Evolutionary conservation across 1,140 invertebrate genomes (phyloP).

Genomic region (Zaprionus vittiger): DNA sequence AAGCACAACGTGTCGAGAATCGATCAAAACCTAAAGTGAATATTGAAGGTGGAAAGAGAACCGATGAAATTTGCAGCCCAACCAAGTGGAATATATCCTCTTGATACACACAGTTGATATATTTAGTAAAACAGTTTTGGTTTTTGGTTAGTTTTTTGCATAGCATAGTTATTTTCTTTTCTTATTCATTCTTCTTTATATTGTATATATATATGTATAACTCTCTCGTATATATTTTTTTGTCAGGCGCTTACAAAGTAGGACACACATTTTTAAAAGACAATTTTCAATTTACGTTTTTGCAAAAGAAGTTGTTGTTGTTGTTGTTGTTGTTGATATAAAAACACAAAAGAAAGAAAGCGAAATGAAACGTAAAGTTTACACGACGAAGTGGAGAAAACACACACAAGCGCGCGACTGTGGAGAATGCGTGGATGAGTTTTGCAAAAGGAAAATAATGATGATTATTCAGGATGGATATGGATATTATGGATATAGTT

Average conservation of each 20-base stretch:
- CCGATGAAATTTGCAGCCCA: slow-evolving; percentile 29
- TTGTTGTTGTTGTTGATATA: slow-evolving; percentile 2
- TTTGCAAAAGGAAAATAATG: slow-evolving; percentile 1
- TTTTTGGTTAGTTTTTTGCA: slow-evolving; percentile 56
- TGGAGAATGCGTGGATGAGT: slow-evolving; percentile 16
- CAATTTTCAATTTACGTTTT: slow-evolving; percentile 39
- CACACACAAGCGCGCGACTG: slow-evolving; percentile 39
- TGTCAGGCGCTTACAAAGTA: slow-evolving; percentile 65
- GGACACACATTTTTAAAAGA: slow-evolving; percentile 50
- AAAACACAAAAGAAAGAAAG: slow-evolving; percentile 20
- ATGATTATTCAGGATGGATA: slow-evolving; percentile 3
- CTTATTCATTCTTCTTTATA: slow-evolving; percentile 19
- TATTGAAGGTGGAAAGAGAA: slow-evolving; percentile 30
- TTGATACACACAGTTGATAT: slow-evolving; percentile 16
- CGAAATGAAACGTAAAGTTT: not conserved
- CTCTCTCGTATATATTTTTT: slow-evolving; percentile 77
- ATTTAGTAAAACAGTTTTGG: slow-evolving; percentile 79
- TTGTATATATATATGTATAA: slow-evolving; percentile 52
- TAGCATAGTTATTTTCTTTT: slow-evolving; percentile 44
- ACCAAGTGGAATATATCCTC: slow-evolving; percentile 30
- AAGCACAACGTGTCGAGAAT: slow-evolving; percentile 17
- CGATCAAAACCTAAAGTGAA: slow-evolving; percentile 18
- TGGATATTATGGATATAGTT: slow-evolving; percentile 8
- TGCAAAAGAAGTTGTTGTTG: slow-evolving; percentile 5
- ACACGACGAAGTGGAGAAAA: slow-evolving; percentile 31